phyloP scores from a whole-genome alignment of 2,113 vertebrate genomes.

The Microtus montanus region DNA sequence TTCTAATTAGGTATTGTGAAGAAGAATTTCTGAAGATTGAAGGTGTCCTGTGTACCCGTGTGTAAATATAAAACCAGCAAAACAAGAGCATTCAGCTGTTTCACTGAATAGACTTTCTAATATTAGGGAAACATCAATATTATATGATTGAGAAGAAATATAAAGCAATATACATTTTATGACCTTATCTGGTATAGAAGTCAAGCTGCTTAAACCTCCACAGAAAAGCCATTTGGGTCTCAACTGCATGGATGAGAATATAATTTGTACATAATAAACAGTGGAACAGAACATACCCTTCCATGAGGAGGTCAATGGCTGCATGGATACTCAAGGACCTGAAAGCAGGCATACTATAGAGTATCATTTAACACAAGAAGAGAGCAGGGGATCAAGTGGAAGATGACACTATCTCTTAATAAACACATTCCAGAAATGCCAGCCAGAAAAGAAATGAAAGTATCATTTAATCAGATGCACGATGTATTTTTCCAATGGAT shows the following conservation, averaged over 20 bases:
- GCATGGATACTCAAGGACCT: neutral
- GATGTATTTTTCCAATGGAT: neutral
- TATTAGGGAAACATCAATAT: neutral
- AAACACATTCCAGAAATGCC: neutral
- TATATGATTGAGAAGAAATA: neutral
- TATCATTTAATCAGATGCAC: neutral
- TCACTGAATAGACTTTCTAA: neutral
- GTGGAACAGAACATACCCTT: neutral
- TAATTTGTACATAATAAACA: neutral
- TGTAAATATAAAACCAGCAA: neutral
- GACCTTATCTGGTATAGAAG: neutral
- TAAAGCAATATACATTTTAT: neutral
- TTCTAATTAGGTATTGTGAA: neutral
- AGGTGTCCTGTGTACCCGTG: neutral
- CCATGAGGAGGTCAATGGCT: neutral
- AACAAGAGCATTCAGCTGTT: neutral
- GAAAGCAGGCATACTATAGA: neutral
- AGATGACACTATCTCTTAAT: neutral
- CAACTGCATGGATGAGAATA: neutral
- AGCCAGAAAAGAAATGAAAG: neutral
- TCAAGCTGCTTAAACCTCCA: neutral
- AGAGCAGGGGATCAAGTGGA: neutral
- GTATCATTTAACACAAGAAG: neutral
- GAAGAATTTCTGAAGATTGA: neutral
- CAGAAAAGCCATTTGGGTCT: neutral